Percentiles rank a stretch among this genome's conserved stretches.
Evolutionary conservation across 2,888 invertebrate species (phyloP).

Genomic region (Sipha maydis): DNA sequence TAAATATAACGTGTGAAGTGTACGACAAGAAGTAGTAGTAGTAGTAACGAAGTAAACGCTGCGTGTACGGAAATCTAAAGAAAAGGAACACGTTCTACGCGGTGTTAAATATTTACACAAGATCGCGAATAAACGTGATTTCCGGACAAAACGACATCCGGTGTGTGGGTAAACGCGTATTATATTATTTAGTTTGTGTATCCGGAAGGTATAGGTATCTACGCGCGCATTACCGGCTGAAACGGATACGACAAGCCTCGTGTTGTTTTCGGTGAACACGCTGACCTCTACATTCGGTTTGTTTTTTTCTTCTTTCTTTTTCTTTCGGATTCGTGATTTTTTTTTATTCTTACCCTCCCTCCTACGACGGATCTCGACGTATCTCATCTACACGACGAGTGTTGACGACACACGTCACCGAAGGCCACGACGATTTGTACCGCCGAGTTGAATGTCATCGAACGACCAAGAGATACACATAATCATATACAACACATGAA

Average conservation of each 20-base stretch:
- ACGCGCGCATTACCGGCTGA: not conserved
- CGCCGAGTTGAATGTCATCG: slow-evolving; percentile 26
- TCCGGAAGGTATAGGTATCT: not conserved
- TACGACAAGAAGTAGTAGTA: no score
- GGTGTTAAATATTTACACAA: not conserved
- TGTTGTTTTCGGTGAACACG: not conserved
- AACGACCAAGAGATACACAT: not conserved
- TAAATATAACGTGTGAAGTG: no score
- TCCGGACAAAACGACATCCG: not conserved
- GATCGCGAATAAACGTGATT: not conserved
- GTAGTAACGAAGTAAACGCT: no score
- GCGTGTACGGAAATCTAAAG: not conserved
- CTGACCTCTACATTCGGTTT: slow-evolving; percentile 4
- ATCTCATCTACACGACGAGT: not conserved
- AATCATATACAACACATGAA: not conserved
- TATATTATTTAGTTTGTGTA: not conserved
- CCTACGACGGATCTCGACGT: no score
- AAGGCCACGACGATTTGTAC: not conserved
- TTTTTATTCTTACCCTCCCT: no score
- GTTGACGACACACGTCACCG: not conserved
- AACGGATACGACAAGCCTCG: not conserved
- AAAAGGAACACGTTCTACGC: not conserved
- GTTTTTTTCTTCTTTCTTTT: not conserved
- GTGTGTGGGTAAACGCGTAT: not conserved
- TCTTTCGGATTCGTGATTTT: no score